Percentiles rank a stretch among this genome's conserved stretches.
Conservation (phyloP, 2,888 invertebrate genomes). For the Eudiplozoon nipponicum region DNA sequence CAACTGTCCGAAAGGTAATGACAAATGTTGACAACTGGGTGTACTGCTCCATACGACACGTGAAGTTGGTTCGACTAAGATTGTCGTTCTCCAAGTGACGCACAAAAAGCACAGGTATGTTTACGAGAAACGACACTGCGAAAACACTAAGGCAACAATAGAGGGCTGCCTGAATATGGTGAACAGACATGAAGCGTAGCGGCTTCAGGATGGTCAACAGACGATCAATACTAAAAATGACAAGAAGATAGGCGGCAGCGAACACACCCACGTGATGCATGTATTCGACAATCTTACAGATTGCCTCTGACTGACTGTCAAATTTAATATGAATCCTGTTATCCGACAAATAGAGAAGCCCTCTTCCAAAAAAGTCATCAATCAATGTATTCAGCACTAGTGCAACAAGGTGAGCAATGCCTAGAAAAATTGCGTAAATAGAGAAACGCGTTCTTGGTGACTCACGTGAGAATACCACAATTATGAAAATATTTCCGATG, state of each 20-base stretch:
- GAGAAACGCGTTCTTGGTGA: slow-evolving; percentile 11
- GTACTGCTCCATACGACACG: not conserved
- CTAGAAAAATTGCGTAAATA: slow-evolving; percentile 13
- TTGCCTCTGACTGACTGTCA: slow-evolving; percentile 8
- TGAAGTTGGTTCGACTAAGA: slow-evolving; percentile 5
- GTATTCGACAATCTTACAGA: slow-evolving; percentile 17
- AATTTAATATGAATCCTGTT: slow-evolving; percentile 4
- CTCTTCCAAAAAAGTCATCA: slow-evolving; percentile 16
- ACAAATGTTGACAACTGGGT: not conserved
- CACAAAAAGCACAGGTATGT: slow-evolving; percentile 8
- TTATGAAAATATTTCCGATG: slow-evolving; percentile 11
- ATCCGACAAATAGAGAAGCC: slow-evolving; percentile 10
- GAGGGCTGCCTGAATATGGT: slow-evolving; percentile 5
- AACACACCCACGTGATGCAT: slow-evolving; percentile 15
- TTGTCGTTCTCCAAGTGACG: slow-evolving; percentile 1
- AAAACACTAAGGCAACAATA: not conserved
- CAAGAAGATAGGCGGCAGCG: slow-evolving; percentile 14
- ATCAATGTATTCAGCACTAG: slow-evolving; percentile 15
- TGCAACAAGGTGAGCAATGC: slow-evolving; percentile 10
- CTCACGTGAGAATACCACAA: slow-evolving; percentile 6
- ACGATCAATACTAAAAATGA: slow-evolving; percentile 13
- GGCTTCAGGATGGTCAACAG: slow-evolving; percentile 14
- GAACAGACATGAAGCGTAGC: slow-evolving; percentile 12
- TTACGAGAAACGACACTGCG: slow-evolving; percentile 6
- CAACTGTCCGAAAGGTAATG: slow-evolving; percentile 8